Evolutionary conservation across 2,888 invertebrate genomes (phyloP), one percentile per base, ranked within the genome.

Genomic region (Zygogramma bicolorata): DNA sequence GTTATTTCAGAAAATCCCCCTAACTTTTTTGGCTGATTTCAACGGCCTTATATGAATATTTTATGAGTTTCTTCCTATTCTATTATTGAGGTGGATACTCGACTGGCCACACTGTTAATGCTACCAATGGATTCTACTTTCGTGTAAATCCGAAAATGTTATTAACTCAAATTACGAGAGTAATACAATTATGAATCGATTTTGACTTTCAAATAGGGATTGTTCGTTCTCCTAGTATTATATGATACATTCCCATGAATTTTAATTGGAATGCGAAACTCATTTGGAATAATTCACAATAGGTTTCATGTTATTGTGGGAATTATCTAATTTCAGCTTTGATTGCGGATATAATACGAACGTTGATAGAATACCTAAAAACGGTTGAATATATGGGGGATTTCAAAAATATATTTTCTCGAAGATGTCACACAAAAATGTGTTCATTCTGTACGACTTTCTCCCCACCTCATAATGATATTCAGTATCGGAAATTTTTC

Each of bases 161-260:
- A 46, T 46, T 46, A 20, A 20, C 20, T 22, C 46, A 46, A 46
- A 46, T 46, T 46, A 20, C 20, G 10, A 22, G 20, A 6, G 27
- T 70, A 60, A 65, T 65, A 61, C 59, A 53, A 65, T 70, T 70
- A 49, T 34, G 65, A 31, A 65, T 65, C 65, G 65, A 70, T 65
- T 70, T 20, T 22, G 65, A 46, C 34, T 42, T 29, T 20, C 42
- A 31, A 69, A 69, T 42, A 25, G 53, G n/a, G 53, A 15, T 27
- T 53, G 53, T 53, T 27, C 27, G 27, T 53, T 27, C 25, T 27
- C 27, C 13, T 13, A n/a, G 25, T n/a, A 53, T 53, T 25, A n/a
- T 53, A 27, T 53, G 27, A 53, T 53, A n/a, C n/a, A 53, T 53
- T 53, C n/a, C 27, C 53, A 53, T 53, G 53, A 53, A 53, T 53